Base-by-base conservation (phyloP, 2,888 invertebrate species). In the Alviniconcha strummeri region DNA sequence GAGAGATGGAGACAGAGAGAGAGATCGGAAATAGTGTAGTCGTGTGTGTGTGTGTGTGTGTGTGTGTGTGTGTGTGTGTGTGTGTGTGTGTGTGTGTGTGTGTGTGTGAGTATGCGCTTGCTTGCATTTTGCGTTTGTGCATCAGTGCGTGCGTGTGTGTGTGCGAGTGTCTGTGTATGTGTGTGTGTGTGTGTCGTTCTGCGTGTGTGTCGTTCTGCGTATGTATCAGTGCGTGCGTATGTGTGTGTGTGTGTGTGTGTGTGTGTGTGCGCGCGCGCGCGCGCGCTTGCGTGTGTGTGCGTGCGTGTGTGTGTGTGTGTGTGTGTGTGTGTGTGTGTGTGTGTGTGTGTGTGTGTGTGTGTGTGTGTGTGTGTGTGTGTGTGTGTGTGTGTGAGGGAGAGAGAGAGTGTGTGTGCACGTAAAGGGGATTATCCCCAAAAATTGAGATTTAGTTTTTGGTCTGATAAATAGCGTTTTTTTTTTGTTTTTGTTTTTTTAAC, bases 291-390 rank as follows among this genome's bases (percentile, higher is more conserved):
- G 7, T 69, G 7, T 69, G 7, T 69, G 7, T 69, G 7, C 5
- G 5, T 6, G 69, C 17, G 69, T 13, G 69, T 5, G 69, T 13
- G 69, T 13, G 15, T 13, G 69, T 13, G 69, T 13, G 7, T 5
- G 69, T 13, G 69, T 5, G 69, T 69, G 69, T 69, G 69, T 69
- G 69, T 11, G n/a, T 7, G 15, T 15, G n/a, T 69, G 4, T n/a
- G 69, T 74, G 74, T 74, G 13, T 74, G 72, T 71, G 11, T 71
- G 76, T 76, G 36, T 54, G 55, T n/a, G n/a, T 11, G 19, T 76
- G 56, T 36, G 19, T 72, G 72, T 19, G 19, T 72, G 72, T 72
- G 72, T 72, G 72, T 36, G 36, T 72, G 19, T 72, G n/a, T 19
- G 36, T 64, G 64, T 64, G 64, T 64, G n/a, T n/a, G n/a, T n/a